These are phyloP conservation scores for Biston betularia DNA, from an alignment of 2,888 invertebrate genomes.

Conservation along the genomic window DNA sequence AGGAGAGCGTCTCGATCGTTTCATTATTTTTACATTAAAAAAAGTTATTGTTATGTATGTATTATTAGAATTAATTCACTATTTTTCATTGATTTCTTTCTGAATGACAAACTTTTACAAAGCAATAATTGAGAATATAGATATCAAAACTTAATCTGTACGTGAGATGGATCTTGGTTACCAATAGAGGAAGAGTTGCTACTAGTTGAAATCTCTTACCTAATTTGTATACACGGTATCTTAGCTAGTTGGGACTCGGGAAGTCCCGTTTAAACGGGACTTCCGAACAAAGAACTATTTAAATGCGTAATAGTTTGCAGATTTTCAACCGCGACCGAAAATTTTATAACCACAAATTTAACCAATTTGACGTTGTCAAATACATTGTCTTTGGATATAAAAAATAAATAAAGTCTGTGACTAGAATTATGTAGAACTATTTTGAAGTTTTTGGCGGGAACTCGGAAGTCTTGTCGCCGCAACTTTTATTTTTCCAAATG, in stretches of 20 bases:
- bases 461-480: no score
- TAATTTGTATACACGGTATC: not conserved
- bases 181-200: not conserved
- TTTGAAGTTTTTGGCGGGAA: no score
- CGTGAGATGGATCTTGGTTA: not conserved
- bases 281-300: slow-evolving; percentile 37
- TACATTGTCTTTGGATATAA: not conserved
- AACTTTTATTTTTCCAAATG: no score
- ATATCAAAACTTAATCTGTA: no score
- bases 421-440: not conserved
- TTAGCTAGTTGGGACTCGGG: slow-evolving; percentile 27
- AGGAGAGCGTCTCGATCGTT: no score
- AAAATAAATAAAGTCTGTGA: not conserved
- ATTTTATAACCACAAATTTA: slow-evolving; percentile 3
- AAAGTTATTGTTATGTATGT: no score
- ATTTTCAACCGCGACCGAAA: slow-evolving; percentile 5
- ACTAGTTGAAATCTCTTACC: not conserved
- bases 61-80: no score
- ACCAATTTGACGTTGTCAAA: not conserved
- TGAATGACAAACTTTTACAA: no score
- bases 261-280: slow-evolving; percentile 52
- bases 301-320: slow-evolving; percentile 15
- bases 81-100: no score
- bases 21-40: no score
- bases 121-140: no score